Evolutionary conservation across 2,888 invertebrate species (phyloP), one percentile per base, ranked within the genome.

Genomic region (Serripes groenlandicus): DNA sequence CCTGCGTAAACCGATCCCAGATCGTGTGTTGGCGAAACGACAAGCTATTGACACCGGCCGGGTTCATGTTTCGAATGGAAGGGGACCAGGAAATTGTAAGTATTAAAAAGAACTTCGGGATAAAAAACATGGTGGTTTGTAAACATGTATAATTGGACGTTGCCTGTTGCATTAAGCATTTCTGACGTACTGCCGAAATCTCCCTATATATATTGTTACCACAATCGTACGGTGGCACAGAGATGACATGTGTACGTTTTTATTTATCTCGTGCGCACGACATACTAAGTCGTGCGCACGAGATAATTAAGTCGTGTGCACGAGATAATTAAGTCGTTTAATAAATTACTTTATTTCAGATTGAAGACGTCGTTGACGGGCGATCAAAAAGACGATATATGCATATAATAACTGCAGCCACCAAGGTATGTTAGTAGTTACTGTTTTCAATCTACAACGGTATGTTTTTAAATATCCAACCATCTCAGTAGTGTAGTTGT

Each of bases 341-440:
- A 42, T 11, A 42, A 7, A 42, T 42, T 5, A 49, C 2, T 3
- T 49, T 21, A 49, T 78, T 74, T 1, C 62, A 86, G 81, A 58
- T 56, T n/a, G 78, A 70, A n/a, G 81, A 70, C 2, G 42, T 56
- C 18, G 66, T 52, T 3, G 78, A 81, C 21, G 73, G 69, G n/a
- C 64, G 49, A 18, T 74, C 78, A 26, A 62, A 77, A 4, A 64
- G 58, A 18, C 75, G 91, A 3, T 91, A 88, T 78, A 83, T 93
- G 2, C 92, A 92, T 71, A 89, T 92, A n/a, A 85, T 93, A 5
- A 93, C 93, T 21, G 92, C 93, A 1, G 90, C 90, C 15, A 96
- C 97, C 89, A 96, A 97, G 93, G 95, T 95, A 86, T 95, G 96
- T n/a, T n/a, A n/a, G n/a, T n/a, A n/a, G n/a, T n/a, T n/a, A n/a